Evolutionary conservation across 2,888 invertebrate genomes (phyloP), one percentile per base, ranked within the genome.

Genomic region (Drosophila kuntzei): DNA sequence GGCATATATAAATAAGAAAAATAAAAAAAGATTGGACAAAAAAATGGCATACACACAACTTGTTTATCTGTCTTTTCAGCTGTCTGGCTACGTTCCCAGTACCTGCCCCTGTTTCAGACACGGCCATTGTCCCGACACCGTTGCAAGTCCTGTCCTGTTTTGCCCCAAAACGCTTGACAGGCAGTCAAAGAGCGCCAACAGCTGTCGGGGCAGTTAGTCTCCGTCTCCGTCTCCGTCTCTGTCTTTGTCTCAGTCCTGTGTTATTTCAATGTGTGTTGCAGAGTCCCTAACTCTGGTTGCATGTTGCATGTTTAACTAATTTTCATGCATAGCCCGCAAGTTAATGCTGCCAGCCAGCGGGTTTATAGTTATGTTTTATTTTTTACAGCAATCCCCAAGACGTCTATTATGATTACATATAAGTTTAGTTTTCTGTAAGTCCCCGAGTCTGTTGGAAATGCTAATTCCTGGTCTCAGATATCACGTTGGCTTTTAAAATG

Each of bases 51-150:
- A 62, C 37, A 47, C 44, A 61, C 51, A 80, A 80, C 72, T 72
- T 86, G 75, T 86, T 83, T 86, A 70, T 73, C 83, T 82, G 86
- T 83, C 67, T 60, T 76, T 81, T 73, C 75, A 87, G 81, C 85
- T 78, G 82, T 61, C 71, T 61, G 69, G 18, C 63, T 46, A 47
- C 54, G 71, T 67, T 46, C 16, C 49, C 54, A 20, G 27, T 39
- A 22, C 50, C 62, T 41, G 77, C 50, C 58, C 53, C 64, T 41
- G 41, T 62, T 29, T 53, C 43, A 36, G 47, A 37, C 34, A 62
- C 62, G 43, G n/a, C 43, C 32, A 41, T 32, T 59, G 46, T 72
- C 47, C 69, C 72, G 61, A 49, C 53, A 37, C 55, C 46, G 14
- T 43, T 54, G 41, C 64, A 57, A 62, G 65, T 84, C 85, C 82